Conservation (phyloP, 1,140 invertebrate genomes). For the Copidosoma floridanum region DNA sequence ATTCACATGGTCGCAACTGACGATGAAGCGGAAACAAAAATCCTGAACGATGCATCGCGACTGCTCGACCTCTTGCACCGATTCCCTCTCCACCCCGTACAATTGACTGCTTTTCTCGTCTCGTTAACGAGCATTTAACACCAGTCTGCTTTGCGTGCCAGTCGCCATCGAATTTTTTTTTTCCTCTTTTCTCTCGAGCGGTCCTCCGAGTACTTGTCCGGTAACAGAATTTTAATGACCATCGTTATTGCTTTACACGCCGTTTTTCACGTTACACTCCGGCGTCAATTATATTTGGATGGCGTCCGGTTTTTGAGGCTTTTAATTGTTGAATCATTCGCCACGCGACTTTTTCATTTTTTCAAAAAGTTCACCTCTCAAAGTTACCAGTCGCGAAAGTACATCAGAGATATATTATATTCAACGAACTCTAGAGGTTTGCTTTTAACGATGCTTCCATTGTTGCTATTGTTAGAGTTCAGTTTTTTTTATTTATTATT, state of each 20-base stretch:
- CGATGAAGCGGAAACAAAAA: constrained; percentile 9
- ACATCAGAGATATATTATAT: no score
- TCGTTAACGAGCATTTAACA: constrained; percentile 25
- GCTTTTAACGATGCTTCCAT: no score
- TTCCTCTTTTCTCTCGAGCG: constrained; percentile 9
- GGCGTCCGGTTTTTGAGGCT: neutral
- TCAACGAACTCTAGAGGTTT: no score
- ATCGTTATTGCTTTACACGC: constrained; percentile 20
- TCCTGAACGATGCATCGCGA: constrained; percentile 2
- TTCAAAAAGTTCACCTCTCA: no score
- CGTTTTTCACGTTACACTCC: neutral
- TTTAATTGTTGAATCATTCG: neutral
- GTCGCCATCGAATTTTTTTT: neutral
- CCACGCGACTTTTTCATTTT: neutral
- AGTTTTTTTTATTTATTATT: no score
- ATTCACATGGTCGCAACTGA: constrained; percentile 8
- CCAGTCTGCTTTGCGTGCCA: constrained; percentile 5
- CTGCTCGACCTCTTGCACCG: no score
- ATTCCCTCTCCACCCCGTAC: neutral
- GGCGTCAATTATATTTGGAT: constrained; percentile 8
- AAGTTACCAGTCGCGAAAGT: no score
- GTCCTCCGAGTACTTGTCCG: constrained; percentile 16
- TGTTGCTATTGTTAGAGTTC: no score
- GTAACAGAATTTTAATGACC: constrained; percentile 25
- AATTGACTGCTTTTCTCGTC: constrained; percentile 15